Conservation (phyloP, 2,888 invertebrate genomes). For the Synanthedon myopaeformis region DNA sequence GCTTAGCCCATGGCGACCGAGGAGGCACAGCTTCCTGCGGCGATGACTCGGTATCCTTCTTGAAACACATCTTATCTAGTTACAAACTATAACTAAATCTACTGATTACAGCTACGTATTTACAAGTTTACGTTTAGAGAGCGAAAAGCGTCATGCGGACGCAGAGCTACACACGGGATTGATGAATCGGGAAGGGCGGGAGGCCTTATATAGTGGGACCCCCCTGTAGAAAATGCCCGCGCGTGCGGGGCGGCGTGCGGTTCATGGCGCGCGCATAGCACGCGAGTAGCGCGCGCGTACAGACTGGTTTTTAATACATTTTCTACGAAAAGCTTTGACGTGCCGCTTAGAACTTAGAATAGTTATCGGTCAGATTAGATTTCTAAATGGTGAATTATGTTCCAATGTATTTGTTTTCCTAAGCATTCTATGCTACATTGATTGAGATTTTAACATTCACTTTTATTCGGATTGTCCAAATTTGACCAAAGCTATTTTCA, state of each 20-base stretch:
- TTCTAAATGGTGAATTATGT: constrained; percentile 33
- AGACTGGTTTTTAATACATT: constrained; percentile 53
- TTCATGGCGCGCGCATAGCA: constrained; percentile 37
- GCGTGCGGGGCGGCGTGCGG: constrained; percentile 28
- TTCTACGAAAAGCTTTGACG: constrained; percentile 62
- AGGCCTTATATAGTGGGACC: constrained; percentile 44
- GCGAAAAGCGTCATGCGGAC: constrained; percentile 43
- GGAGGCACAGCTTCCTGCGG: constrained; percentile 54
- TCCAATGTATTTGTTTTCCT: too few species aligned
- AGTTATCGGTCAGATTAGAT: constrained; percentile 29
- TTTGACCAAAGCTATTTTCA: too few species aligned
- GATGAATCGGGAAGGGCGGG: constrained; percentile 59
- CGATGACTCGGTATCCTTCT: constrained; percentile 59
- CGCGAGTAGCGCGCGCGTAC: constrained; percentile 61
- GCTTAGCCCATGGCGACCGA: constrained; percentile 70
- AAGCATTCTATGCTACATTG: too few species aligned
- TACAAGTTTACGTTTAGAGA: constrained; percentile 37
- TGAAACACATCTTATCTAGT: constrained; percentile 65
- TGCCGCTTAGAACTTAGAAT: constrained; percentile 40
- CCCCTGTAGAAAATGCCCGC: constrained; percentile 20
- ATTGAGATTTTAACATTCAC: too few species aligned
- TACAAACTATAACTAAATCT: constrained; percentile 31
- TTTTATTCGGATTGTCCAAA: too few species aligned
- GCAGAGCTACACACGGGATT: constrained; percentile 55
- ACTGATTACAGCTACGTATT: constrained; percentile 56